Percentiles rank a stretch among this genome's conserved stretches.
These are phyloP conservation scores for Gambusia yucatana DNA, from an alignment of 2,797 vertebrate genomes.

Conservation along the genomic window DNA sequence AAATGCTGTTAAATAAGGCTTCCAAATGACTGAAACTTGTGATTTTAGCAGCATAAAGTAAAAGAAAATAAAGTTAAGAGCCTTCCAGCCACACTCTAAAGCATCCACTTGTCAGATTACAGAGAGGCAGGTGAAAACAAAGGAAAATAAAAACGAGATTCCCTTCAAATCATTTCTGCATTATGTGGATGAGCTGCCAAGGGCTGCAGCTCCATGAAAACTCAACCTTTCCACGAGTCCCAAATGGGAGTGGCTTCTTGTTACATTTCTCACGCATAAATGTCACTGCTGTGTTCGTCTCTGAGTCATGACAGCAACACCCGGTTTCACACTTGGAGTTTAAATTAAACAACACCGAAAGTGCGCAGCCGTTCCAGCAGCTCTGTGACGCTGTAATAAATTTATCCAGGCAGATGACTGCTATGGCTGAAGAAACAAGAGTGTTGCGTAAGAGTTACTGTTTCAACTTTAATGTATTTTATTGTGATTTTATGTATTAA, in stretches of 20 bases:
- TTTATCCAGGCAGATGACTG: neutral
- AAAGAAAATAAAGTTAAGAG: conserved; percentile 19
- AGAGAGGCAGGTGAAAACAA: conserved; percentile 35
- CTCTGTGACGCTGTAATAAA: neutral
- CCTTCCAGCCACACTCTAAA: conserved; percentile 24
- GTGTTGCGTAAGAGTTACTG: neutral
- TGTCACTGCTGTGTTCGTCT: conserved; percentile 22
- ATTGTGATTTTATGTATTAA: neutral
- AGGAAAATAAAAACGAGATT: conserved; percentile 26
- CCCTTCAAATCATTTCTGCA: conserved; percentile 23
- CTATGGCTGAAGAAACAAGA: conserved; percentile 1
- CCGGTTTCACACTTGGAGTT: neutral
- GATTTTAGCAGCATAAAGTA: conserved; percentile 24
- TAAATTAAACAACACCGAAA: conserved; percentile 1
- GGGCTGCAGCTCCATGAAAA: conserved; percentile 35
- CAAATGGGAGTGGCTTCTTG: conserved; percentile 34
- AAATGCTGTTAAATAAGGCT: conserved; percentile 29
- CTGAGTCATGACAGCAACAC: conserved; percentile 14
- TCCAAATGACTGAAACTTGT: neutral
- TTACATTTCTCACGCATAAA: conserved; percentile 47
- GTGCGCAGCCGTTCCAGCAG: neutral
- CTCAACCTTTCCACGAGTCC: conserved; percentile 42
- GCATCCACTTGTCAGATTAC: conserved; percentile 41
- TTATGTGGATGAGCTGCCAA: conserved; percentile 30
- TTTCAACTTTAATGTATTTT: neutral